Evolutionary conservation across 2,888 invertebrate species (phyloP).

Genomic region (Eupithecia pulchellata): DNA sequence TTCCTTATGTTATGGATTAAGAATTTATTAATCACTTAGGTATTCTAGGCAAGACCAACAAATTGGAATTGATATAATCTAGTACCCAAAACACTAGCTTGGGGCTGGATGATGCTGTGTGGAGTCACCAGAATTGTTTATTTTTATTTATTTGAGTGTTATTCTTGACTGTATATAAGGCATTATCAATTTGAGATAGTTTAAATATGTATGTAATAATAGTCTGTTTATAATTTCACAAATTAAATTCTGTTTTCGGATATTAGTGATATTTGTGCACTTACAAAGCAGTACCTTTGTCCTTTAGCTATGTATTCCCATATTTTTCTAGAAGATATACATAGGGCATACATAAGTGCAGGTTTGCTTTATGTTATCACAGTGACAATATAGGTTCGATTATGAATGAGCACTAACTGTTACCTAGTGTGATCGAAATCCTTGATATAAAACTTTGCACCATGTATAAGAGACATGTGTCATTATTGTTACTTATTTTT

Average conservation of each 20-base stretch:
- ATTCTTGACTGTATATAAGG: background rate
- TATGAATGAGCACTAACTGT: background rate
- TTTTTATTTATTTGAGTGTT: background rate
- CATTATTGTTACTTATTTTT: background rate
- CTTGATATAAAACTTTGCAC: background rate
- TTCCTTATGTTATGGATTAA: background rate
- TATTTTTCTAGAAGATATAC: background rate
- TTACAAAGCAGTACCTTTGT: background rate
- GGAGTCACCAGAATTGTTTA: no score
- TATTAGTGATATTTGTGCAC: background rate
- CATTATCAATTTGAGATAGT: background rate
- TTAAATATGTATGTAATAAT: no score
- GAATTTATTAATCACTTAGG: background rate
- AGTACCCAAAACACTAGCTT: no score
- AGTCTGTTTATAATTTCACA: no score
- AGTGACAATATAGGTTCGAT: background rate
- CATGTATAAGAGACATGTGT: background rate
- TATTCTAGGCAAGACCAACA: no score
- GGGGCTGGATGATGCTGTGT: no score
- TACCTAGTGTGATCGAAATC: background rate
- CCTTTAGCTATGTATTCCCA: background rate
- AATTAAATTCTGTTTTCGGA: background rate
- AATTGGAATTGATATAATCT: no score
- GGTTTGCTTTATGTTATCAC: background rate
- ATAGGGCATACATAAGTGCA: no score